Conservation (phyloP, 2,113 vertebrate genomes). For the Lophochroa leadbeateri region DNA sequence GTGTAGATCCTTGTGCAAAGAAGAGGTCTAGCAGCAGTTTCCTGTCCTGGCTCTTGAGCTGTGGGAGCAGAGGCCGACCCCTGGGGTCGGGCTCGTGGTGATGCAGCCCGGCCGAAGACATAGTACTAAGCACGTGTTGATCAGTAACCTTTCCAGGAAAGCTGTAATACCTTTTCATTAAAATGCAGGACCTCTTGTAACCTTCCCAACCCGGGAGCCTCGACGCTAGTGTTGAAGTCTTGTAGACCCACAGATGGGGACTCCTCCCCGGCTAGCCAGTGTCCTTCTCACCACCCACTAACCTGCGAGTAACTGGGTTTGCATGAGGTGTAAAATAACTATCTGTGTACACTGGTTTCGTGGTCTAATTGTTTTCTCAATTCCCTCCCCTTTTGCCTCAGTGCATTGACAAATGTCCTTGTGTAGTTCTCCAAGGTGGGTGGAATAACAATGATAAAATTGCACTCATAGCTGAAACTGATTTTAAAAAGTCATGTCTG, state of each 20-base stretch:
- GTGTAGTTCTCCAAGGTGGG: neutral
- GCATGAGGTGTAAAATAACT: neutral
- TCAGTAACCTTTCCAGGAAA: neutral
- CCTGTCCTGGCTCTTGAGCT: no score
- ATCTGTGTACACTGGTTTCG: fast-evolving
- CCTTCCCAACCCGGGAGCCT: neutral
- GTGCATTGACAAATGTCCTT: neutral
- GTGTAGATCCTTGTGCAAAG: no score
- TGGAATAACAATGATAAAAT: neutral
- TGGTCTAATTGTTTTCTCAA: neutral
- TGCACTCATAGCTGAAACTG: neutral
- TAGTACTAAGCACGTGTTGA: neutral
- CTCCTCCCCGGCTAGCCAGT: neutral
- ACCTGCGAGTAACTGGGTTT: neutral
- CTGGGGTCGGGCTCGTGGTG: no score
- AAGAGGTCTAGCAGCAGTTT: no score
- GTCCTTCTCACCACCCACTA: neutral
- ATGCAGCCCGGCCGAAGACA: neutral
- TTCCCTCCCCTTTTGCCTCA: neutral
- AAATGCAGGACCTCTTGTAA: constrained; percentile 6
- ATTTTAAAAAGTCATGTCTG: neutral
- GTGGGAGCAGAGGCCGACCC: no score
- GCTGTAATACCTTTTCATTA: neutral
- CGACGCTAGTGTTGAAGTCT: neutral
- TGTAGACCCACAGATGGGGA: neutral